Evolutionary conservation across 2,113 vertebrate species (phyloP), one percentile per base, ranked within the genome.

Genomic region (Tautogolabrus adspersus): DNA sequence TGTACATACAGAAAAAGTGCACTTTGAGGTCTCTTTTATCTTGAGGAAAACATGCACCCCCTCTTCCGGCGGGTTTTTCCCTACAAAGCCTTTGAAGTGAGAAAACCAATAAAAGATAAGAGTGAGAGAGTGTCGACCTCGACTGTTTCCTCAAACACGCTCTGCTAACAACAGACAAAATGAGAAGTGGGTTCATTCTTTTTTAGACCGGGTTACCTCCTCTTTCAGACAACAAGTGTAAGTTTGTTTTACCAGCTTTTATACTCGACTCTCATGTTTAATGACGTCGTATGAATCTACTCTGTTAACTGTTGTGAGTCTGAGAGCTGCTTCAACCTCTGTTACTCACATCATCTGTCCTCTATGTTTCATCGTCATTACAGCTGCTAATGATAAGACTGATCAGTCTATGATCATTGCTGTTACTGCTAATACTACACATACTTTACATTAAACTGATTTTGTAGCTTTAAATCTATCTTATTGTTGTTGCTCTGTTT

Each of bases 21-120:
- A 42, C 10, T 22, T 47, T 84, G 51, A 47, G 66, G 71, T 82
- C 10, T 80, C 30, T 80, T 62, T 87, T n/a, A 83, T 85, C 68
- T 83, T 47, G 1, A 40, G 1, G 59, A 7, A 6, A 79, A 63
- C n/a, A 26, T 5, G 3, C 52, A 70, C 52, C 6, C 3, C 7
- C 19, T 58, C 18, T 57, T 6, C 52, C 13, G 38, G 71, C 44
- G 87, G 91, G 93, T 88, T 73, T 89, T 93, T 89, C 81, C 91
- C 92, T 75, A n/a, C 11, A 9, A 37, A 57, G 23, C 42, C 8
- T 87, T 86, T 83, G 44, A 81, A 44, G 52, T 82, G 88, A 93
- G 91, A 93, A 73, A 18, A 70, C 86, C 11, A 9, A 30, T 74
- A 82, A 30, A n/a, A 82, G 71, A 71, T 80, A 21, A 75, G 18